These are phyloP conservation scores for Homarus americanus DNA, from an alignment of 1,140 invertebrate genomes.

Conservation along the genomic window DNA sequence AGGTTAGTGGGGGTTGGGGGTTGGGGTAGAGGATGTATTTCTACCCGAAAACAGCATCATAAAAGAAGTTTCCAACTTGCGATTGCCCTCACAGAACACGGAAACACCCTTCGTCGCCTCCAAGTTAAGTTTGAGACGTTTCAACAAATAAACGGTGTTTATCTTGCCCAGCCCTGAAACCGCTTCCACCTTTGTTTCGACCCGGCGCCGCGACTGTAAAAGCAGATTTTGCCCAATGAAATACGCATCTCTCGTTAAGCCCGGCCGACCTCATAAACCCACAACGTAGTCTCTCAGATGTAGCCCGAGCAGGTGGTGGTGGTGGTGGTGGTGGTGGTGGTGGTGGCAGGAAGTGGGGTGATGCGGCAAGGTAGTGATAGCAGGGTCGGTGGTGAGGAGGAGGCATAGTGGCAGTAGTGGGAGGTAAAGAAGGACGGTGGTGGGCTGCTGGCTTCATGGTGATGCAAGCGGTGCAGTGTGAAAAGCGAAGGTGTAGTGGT, in stretches of 20 bases:
- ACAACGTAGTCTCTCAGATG: neutral
- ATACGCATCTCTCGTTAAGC: conserved; percentile 45
- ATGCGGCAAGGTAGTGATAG: neutral
- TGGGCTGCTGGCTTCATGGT: no score
- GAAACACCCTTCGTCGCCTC: neutral
- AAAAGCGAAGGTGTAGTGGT: neutral
- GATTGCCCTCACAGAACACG: neutral
- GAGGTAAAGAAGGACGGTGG: no score
- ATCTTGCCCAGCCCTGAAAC: neutral
- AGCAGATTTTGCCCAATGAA: no score
- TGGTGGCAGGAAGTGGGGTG: neutral
- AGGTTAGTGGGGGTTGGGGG: neutral
- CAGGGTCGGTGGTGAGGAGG: neutral
- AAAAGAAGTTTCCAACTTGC: neutral
- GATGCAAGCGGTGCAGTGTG: neutral
- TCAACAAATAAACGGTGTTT: conserved; percentile 7
- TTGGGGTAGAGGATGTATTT: neutral
- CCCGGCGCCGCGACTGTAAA: no score
- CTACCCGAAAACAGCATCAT: neutral
- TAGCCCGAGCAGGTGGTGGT: neutral
- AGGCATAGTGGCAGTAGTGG: no score
- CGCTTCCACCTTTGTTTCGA: conserved; percentile 13
- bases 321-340: neutral
- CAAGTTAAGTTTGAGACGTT: neutral
- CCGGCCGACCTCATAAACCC: conserved; percentile 17